Evolutionary conservation across 35 echinoderm and acorn worm species (phyloP), one percentile per base, ranked within the genome.

Genomic region (Strongylocentrotus purpuratus): DNA sequence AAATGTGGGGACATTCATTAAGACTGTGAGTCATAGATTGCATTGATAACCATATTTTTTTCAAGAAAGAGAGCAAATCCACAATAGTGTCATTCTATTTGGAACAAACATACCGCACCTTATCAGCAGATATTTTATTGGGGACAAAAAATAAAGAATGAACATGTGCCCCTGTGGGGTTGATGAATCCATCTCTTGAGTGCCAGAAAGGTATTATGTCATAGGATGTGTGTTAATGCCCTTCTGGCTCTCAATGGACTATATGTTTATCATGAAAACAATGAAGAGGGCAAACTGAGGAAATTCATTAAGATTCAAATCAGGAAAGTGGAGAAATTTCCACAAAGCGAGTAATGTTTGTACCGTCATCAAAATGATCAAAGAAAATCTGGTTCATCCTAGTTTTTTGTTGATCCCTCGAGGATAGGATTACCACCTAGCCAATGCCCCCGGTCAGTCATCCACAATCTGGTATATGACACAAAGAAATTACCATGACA

Each of bases 401-500:
- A 78, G 22, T 31, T 28, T 28, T 59, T 10, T 59, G 11, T 12
- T 12, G 25, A 28, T 7, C 22, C 65, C 65, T 78, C 22, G 15
- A n/a, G 65, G 18, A 28, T 78, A 28, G 22, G 18, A 78, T 78
- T 78, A 78, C 65, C 22, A 31, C 65, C 20, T 78, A 22, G 0
- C 87, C 41, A 46, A 18, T 33, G 33, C 87, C 87, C 9, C 87
- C 13, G 87, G 87, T 89, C 32, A 78, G 87, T 89, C 32, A 78
- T 78, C 7, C 65, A 28, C 65, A 89, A 89, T 46, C 87, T 46
- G 45, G 87, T 45, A 20, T 41, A 89, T 89, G 33, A 31, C 87
- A 89, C 87, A 89, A 89, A 89, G 87, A 89, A 89, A 89, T 89
- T 89, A 89, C 33, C 87, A 89, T 89, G 87, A 89, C 87, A 89